Evolutionary conservation across 2,113 vertebrate species (phyloP).

Genomic region (Cairina moschata): DNA sequence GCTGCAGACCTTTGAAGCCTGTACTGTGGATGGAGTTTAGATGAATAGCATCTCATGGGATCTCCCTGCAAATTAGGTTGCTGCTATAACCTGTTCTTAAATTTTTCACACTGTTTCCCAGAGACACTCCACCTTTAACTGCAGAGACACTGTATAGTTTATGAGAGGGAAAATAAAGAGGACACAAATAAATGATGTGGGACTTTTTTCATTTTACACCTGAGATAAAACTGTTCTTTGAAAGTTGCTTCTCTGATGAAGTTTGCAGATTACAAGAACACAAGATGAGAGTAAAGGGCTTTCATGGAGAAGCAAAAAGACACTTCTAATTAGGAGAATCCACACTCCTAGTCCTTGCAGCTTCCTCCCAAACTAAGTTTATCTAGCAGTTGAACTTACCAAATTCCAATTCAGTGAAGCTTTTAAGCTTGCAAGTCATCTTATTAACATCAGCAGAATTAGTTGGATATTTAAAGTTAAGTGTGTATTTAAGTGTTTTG

Average conservation of each 20-base stretch:
- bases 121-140: background rate
- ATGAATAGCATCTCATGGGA: background rate
- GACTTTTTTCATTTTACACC: background rate
- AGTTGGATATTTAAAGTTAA: slow-evolving; percentile 21
- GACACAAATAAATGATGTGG: background rate
- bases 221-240: background rate
- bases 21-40: background rate
- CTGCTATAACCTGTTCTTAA: background rate
- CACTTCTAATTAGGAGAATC: background rate
- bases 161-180: background rate
- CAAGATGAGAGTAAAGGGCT: background rate
- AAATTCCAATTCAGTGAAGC: slow-evolving; percentile 19
- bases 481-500: background rate
- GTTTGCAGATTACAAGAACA: background rate
- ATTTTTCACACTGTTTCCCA: background rate
- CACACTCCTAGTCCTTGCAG: background rate
- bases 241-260: background rate
- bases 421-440: background rate
- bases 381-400: slow-evolving; percentile 20
- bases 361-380: slow-evolving; percentile 2
- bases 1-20: background rate
- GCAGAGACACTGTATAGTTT: background rate
- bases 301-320: background rate
- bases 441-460: slow-evolving; percentile 11
- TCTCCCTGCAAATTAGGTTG: background rate